Evolutionary conservation across 2,113 vertebrate genomes (phyloP).

Genomic region (Barnardius zonarius): DNA sequence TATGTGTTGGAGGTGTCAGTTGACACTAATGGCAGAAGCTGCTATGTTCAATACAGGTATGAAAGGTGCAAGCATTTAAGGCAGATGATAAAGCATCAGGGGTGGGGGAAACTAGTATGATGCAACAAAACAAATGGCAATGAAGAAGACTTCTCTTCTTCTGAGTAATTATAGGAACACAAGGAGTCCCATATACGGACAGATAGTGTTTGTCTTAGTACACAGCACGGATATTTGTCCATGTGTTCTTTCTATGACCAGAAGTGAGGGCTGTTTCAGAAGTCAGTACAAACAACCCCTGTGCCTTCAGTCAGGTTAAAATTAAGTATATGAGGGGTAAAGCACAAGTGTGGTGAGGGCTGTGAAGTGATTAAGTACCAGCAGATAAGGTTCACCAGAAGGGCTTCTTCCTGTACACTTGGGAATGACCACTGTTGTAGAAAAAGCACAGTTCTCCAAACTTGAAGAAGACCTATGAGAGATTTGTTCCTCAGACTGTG

Average conservation of each 20-base stretch:
- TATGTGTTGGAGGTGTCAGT: background rate
- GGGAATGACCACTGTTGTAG: background rate
- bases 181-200: rapidly evolving
- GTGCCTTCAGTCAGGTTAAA: background rate
- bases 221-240: background rate
- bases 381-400: background rate
- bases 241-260: background rate
- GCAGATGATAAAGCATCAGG: background rate
- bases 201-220: background rate
- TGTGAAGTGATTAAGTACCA: background rate
- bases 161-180: background rate
- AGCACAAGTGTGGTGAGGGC: background rate
- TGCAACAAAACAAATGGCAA: background rate
- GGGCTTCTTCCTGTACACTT: background rate
- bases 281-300: background rate
- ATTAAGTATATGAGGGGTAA: background rate
- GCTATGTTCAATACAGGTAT: background rate
- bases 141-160: background rate
- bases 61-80: background rate
- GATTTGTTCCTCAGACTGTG: background rate
- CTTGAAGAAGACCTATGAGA: background rate
- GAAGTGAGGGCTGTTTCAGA: background rate
- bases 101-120: background rate
- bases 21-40: background rate
- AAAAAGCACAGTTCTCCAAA: background rate